Conservation (phyloP, 2,888 invertebrate species). For the Luperina nickerlii region DNA sequence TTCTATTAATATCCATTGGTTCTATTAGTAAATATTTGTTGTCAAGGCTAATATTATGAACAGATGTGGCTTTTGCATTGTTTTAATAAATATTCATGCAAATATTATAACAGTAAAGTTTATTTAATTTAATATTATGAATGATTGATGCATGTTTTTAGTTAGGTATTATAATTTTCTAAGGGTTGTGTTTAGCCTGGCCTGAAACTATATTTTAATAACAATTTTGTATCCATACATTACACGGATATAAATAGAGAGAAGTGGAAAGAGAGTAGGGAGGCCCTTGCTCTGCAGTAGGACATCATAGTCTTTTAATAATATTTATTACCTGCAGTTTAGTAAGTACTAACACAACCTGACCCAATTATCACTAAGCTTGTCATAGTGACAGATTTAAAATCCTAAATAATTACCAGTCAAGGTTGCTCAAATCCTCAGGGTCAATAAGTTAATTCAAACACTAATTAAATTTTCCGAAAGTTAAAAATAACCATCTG, state of each 20-base stretch:
- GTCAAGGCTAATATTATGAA: no score
- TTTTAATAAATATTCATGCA: slow-evolving; percentile 6
- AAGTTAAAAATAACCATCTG: not conserved
- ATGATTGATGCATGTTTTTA: not conserved
- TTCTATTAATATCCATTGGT: not conserved
- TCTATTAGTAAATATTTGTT: not conserved
- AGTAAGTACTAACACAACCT: not conserved
- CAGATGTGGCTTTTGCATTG: not conserved
- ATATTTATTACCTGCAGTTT: not conserved
- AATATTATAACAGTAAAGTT: not conserved
- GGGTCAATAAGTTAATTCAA: not conserved
- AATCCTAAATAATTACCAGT: not conserved
- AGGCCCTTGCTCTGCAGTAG: not conserved
- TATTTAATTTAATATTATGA: not conserved
- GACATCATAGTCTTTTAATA: not conserved
- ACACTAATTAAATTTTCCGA: not conserved
- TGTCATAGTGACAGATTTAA: not conserved
- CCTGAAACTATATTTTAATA: not conserved
- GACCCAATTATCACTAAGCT: not conserved
- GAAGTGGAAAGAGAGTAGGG: not conserved
- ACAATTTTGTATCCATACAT: not conserved
- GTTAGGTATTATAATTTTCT: not conserved
- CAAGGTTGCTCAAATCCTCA: not conserved
- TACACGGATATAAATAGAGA: not conserved
- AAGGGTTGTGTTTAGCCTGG: not conserved